A percentile compares a stretch with the other conserved stretches of the same genome.
Evolutionary conservation across 2,888 invertebrate genomes (phyloP).

Genomic region (Ptychoptera albimana): DNA sequence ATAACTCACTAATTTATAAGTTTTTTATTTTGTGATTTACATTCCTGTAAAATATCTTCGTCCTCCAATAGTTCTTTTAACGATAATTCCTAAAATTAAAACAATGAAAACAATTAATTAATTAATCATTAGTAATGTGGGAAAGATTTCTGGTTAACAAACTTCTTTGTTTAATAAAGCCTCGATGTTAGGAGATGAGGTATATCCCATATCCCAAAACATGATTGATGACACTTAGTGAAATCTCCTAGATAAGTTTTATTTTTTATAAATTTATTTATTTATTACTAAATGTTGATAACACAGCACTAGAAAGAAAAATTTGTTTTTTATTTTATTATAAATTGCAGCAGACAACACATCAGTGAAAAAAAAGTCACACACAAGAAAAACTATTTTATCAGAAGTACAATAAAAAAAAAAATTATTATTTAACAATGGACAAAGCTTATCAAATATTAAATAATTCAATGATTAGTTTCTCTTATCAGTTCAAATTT

Average conservation of each 20-base stretch:
- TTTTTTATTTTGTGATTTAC: conserved; percentile 80
- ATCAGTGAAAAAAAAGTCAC: too few relatives aligned
- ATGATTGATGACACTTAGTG: conserved; percentile 21
- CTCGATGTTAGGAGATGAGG: conserved; percentile 30
- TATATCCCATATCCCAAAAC: conserved; percentile 32
- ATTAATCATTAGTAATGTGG: background rate
- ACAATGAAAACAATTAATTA: conserved; percentile 13
- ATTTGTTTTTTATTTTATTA: background rate
- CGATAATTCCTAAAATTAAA: conserved; percentile 72
- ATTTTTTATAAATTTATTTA: conserved; percentile 12
- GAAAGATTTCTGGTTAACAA: conserved; percentile 11
- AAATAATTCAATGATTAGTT: too few relatives aligned
- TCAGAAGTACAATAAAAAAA: background rate
- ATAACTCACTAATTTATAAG: conserved; percentile 79
- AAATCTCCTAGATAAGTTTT: conserved; percentile 3
- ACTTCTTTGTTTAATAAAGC: conserved; percentile 29
- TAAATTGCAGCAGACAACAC: background rate
- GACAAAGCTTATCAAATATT: too few relatives aligned
- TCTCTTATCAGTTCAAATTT: too few relatives aligned
- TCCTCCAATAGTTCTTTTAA: conserved; percentile 82
- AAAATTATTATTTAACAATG: background rate
- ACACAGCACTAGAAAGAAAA: conserved; percentile 14
- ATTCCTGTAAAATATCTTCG: conserved; percentile 90
- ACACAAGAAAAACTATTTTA: background rate
- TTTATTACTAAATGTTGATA: conserved; percentile 9